Base-by-base conservation (phyloP, 2,888 invertebrate genomes). In the Callyntrura sp. region DNA sequence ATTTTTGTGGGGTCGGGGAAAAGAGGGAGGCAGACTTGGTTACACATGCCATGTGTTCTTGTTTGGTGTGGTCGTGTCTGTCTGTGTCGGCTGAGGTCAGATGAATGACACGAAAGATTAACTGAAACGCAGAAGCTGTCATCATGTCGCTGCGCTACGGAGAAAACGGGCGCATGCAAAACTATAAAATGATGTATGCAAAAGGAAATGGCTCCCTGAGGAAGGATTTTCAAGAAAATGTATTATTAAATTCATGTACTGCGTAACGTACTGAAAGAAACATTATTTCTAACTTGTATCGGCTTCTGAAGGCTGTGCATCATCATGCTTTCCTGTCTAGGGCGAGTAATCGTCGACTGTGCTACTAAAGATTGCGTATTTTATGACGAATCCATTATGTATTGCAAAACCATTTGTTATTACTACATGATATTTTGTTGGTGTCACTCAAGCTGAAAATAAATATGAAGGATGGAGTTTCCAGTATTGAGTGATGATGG, bases 81-180 rank as follows among this genome's bases (percentile, higher is more conserved):
- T 51, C 51, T 51, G 11, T 51, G 11, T 17, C 60, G 60, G 9
- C 60, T 35, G 23, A 68, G 68, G 68, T 68, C 68, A 43, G 43
- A 1, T 68, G 68, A 68, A 68, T 68, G 68, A 68, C 68, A 43
- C 0, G 68, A 43, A 43, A n/a, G 43, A 68, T 68, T 68, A 43
- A 28, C 12, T 35, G 11, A 35, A 68, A 43, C 43, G 68, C 68
- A 68, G 6, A 43, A 68, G 11, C 35, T 43, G 68, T 68, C 68
- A 68, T 35, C 35, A 6, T 35, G 35, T 4, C 35, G 35, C 35
- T 35, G 35, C 35, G 35, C 35, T 2, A 4, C 6, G 35, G 35
- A 35, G 35, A 35, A 35, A 35, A 35, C 3, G 3, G 35, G 6
- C 35, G 35, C 35, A 35, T 35, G 35, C 35, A 35, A 2, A 35